Conservation (phyloP, 2,797 vertebrate genomes). For the Pseudochaenichthys georgianus region DNA sequence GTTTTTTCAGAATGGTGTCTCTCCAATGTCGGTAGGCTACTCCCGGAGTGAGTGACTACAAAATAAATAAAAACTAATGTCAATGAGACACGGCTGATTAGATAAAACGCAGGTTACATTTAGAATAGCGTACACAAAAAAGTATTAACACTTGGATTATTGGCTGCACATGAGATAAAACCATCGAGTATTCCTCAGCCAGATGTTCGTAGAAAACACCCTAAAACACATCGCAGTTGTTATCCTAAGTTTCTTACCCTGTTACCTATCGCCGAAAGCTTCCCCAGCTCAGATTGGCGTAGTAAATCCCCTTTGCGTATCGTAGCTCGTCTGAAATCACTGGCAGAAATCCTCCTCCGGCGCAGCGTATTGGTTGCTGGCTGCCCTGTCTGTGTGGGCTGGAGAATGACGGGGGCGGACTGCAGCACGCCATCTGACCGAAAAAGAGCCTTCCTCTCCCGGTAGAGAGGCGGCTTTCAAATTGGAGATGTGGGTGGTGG, state of each 20-base stretch:
- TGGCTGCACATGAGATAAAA: slow-evolving; percentile 22
- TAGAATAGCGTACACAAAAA: neutral
- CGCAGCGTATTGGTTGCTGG: slow-evolving; percentile 87
- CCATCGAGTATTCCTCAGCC: slow-evolving; percentile 33
- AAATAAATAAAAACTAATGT: slow-evolving; percentile 20
- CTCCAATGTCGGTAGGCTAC: slow-evolving; percentile 28
- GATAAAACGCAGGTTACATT: slow-evolving; percentile 5
- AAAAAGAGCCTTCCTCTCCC: slow-evolving; percentile 90
- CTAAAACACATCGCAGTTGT: slow-evolving; percentile 32
- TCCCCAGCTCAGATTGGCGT: slow-evolving; percentile 69
- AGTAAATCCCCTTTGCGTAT: slow-evolving; percentile 77
- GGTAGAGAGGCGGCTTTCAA: slow-evolving; percentile 86
- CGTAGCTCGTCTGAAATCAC: slow-evolving; percentile 78
- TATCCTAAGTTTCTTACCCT: slow-evolving; percentile 53
- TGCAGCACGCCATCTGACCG: slow-evolving; percentile 90
- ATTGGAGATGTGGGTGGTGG: slow-evolving; percentile 80
- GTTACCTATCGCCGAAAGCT: slow-evolving; percentile 54
- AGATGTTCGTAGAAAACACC: slow-evolving; percentile 56
- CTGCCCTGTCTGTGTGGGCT: slow-evolving; percentile 89
- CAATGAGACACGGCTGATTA: neutral
- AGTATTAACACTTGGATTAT: slow-evolving; percentile 12
- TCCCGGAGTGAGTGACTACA: slow-evolving; percentile 39
- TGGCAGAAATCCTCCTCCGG: slow-evolving; percentile 87
- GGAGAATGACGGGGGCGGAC: slow-evolving; percentile 90
- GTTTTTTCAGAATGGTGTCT: slow-evolving; percentile 41